A percentile compares a stretch with the other conserved stretches of the same genome.
Conservation (phyloP, 2,113 vertebrate species). For the Lathamus discolor region DNA sequence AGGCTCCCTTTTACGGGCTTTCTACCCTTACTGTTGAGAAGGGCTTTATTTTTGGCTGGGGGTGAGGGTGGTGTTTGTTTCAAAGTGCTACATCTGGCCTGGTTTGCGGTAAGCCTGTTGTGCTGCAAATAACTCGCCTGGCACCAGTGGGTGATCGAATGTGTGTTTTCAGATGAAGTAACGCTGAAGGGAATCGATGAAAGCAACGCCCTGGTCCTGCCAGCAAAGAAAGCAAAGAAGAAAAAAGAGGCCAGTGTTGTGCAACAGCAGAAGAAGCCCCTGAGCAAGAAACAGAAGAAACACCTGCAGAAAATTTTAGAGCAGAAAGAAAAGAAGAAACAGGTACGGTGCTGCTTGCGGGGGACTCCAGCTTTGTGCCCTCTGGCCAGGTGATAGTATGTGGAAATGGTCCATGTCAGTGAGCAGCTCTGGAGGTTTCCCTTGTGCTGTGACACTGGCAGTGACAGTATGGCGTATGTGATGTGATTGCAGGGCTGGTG, state of each 20-base stretch:
- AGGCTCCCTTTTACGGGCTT: background rate
- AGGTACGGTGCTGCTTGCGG: slow-evolving; percentile 61
- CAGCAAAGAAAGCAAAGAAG: slow-evolving; percentile 81
- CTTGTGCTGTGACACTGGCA: accelerated
- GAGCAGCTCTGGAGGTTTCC: background rate
- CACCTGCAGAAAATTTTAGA: slow-evolving; percentile 88
- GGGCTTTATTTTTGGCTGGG: background rate
- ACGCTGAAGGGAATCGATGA: slow-evolving; percentile 86
- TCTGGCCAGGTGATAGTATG: accelerated
- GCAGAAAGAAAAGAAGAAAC: slow-evolving; percentile 89
- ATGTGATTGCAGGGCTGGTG: accelerated
- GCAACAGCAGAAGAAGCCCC: slow-evolving; percentile 76
- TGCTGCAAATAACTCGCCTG: background rate
- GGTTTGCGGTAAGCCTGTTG: background rate
- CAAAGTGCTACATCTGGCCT: background rate
- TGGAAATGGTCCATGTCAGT: accelerated
- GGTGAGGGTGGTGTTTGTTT: background rate
- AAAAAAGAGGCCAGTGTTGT: background rate
- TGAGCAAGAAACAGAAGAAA: slow-evolving; percentile 90
- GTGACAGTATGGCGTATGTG: accelerated
- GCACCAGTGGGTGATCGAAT: background rate
- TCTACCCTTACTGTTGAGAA: background rate
- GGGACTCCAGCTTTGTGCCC: accelerated
- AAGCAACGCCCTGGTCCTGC: slow-evolving; percentile 88
- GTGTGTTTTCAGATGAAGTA: slow-evolving; percentile 69